A percentile compares a stretch with the other conserved stretches of the same genome.
Evolutionary conservation across 2,888 invertebrate genomes (phyloP).

Genomic region (Pilophorus perplexus): DNA sequence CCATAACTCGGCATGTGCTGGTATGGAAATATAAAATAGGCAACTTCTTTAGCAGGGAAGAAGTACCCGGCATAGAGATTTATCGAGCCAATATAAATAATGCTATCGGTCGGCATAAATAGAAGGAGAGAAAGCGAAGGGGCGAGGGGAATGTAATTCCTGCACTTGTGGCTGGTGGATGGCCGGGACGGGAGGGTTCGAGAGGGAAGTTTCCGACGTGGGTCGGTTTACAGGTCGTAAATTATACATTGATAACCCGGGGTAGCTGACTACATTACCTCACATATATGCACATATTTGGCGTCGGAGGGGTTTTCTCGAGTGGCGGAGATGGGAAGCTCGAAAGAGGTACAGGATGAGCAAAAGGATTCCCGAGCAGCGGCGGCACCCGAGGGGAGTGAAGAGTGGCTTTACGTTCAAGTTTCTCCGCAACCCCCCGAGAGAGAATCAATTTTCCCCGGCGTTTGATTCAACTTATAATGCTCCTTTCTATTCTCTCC

Average conservation of each 20-base stretch:
- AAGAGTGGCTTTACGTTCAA: too few relatives aligned
- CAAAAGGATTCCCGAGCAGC: conserved; percentile 5
- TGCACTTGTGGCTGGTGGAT: conserved; percentile 14
- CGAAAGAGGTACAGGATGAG: conserved; percentile 22
- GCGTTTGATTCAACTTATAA: too few relatives aligned
- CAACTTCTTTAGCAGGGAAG: conserved; percentile 2
- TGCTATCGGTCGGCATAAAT: conserved; percentile 27
- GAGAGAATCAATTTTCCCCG: too few relatives aligned
- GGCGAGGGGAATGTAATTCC: conserved; percentile 21
- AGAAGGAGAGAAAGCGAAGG: conserved; percentile 9
- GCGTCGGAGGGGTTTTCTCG: conserved; percentile 1
- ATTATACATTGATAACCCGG: conserved; percentile 33
- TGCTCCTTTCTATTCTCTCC: too few relatives aligned
- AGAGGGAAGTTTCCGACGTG: conserved; percentile 15
- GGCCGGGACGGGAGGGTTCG: conserved; percentile 1
- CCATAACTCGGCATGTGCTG: conserved; percentile 7
- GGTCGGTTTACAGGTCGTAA: conserved; percentile 30
- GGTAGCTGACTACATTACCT: conserved; percentile 36
- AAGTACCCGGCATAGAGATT: conserved; percentile 24
- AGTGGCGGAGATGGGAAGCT: conserved; percentile 16
- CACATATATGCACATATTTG: conserved; percentile 36
- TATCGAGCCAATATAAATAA: conserved; percentile 32
- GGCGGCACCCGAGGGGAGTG: too few relatives aligned
- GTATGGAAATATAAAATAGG: conserved; percentile 19
- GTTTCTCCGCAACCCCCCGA: too few relatives aligned